Percentiles rank a stretch among this genome's conserved stretches.
These are phyloP conservation scores for Peromyscus californicus DNA, from an alignment of 2,113 vertebrate species.

Conservation along the genomic window DNA sequence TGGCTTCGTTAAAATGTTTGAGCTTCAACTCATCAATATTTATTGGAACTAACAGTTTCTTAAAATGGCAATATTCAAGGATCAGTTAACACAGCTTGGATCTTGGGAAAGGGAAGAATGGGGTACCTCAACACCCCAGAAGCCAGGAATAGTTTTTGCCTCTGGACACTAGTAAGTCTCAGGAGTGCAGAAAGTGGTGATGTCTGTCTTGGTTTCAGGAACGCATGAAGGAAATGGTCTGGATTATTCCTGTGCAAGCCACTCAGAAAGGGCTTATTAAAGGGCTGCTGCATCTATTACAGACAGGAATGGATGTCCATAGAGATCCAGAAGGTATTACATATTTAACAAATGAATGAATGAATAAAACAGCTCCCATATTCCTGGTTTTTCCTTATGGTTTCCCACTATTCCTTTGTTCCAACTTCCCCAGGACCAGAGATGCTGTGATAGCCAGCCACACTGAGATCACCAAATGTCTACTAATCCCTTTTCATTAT, in stretches of 20 bases:
- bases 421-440: neutral
- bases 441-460: neutral
- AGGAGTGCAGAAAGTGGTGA: neutral
- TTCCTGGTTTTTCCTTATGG: neutral
- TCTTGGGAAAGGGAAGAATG: constrained; percentile 18
- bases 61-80: constrained; percentile 70
- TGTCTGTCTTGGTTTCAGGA: neutral
- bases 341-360: neutral
- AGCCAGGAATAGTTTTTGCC: constrained; percentile 7
- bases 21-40: constrained; percentile 76
- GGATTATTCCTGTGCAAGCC: neutral
- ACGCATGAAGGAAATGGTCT: neutral
- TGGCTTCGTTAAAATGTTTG: constrained; percentile 76
- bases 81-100: constrained; percentile 72
- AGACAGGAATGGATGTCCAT: neutral
- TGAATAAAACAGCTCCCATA: neutral
- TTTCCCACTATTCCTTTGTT: neutral
- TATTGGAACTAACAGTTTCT: constrained; percentile 77
- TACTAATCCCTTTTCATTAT: neutral
- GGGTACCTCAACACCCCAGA: neutral
- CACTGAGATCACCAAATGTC: neutral
- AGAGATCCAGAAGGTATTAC: neutral
- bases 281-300: neutral
- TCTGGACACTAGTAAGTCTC: neutral
- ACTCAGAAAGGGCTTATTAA: neutral